A percentile compares a stretch with the other conserved stretches of the same genome.
These are phyloP conservation scores for Ammodytes dubius DNA, from an alignment of 2,113 vertebrate genomes.

Conservation along the genomic window DNA sequence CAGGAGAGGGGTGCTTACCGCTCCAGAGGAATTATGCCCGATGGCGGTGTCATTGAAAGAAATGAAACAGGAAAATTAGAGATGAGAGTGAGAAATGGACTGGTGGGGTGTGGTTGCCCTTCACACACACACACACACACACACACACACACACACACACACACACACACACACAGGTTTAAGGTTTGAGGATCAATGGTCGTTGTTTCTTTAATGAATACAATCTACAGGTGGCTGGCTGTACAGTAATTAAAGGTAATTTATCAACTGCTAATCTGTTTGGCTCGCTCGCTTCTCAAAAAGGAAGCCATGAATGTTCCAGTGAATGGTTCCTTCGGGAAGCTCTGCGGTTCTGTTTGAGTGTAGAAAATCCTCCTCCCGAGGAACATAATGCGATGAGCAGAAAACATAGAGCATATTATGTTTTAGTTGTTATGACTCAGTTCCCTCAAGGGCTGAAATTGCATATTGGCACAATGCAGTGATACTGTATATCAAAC, in stretches of 20 bases:
- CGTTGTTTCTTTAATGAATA: conserved; percentile 26
- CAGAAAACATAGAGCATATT: conserved; percentile 54
- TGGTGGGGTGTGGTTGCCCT: conserved; percentile 26
- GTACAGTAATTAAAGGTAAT: conserved; percentile 34
- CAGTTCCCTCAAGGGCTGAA: conserved; percentile 64
- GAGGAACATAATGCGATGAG: conserved; percentile 55
- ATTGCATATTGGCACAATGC: conserved; percentile 39
- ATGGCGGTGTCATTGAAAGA: conserved; percentile 74
- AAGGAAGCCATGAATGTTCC: conserved; percentile 27
- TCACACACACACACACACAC: not conserved
- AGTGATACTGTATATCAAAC: conserved; percentile 35
- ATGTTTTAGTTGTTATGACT: conserved; percentile 61
- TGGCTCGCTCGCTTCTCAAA: conserved; percentile 31
- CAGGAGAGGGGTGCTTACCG: conserved; percentile 12
- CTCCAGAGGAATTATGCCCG: conserved; percentile 66
- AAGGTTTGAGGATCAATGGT: conserved; percentile 28
- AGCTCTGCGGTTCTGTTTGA: conserved; percentile 26
- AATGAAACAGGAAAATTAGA: conserved; percentile 69
- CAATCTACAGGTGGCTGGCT: conserved; percentile 43
- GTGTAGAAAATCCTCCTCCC: conserved; percentile 54
- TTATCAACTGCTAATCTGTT: conserved; percentile 56
- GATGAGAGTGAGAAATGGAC: conserved; percentile 55
- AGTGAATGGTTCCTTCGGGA: conserved; percentile 48
- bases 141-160: not conserved
- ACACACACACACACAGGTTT: not conserved